Evolutionary conservation across 1,140 invertebrate genomes (phyloP), one percentile per base, ranked within the genome.

Genomic region (Myzus persicae): DNA sequence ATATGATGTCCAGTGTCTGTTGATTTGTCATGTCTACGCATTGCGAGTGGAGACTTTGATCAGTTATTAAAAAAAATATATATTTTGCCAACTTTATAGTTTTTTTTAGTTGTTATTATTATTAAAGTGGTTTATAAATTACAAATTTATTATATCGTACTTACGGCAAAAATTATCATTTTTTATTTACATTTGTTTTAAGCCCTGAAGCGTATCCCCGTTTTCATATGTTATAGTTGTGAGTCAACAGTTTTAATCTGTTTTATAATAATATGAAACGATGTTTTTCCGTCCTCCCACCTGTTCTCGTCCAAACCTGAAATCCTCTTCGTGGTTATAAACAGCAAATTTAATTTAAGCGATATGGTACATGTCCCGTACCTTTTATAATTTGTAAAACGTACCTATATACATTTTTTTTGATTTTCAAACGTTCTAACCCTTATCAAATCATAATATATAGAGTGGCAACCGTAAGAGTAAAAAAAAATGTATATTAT

Each of bases 241-340:
- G 38, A 85, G 38, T 40, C 38, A 85, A 85, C 11, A 85, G 9
- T 85, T 85, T 44, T 85, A 85, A 85, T 85, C 42, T 85, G 26
- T 44, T 31, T 44, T 44, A 85, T n/a, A 85, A 85, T 85, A 44
- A 85, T 85, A 42, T 31, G 6, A n/a, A 44, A 85, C 42, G 14
- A 46, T 85, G 24, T 85, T 44, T 44, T 42, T 85, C 24, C 42
- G 7, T 44, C 24, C 18, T 44, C 1, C 11, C 24, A n/a, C 84
- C 84, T n/a, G 31, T 76, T 76, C 31, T 36, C 2, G 11, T 76
- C 18, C 59, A 36, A 76, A n/a, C 59, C n/a, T 6, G 14, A 76
- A 76, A 76, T 76, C n/a, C 59, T 31, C 42, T 44, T 85, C 40
- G 40, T 44, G 84, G 84, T 85, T 44, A 85, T 44, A 85, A 85